Evolutionary conservation across 2,113 vertebrate species (phyloP), one percentile per base, ranked within the genome.

Genomic region (Tautogolabrus adspersus): DNA sequence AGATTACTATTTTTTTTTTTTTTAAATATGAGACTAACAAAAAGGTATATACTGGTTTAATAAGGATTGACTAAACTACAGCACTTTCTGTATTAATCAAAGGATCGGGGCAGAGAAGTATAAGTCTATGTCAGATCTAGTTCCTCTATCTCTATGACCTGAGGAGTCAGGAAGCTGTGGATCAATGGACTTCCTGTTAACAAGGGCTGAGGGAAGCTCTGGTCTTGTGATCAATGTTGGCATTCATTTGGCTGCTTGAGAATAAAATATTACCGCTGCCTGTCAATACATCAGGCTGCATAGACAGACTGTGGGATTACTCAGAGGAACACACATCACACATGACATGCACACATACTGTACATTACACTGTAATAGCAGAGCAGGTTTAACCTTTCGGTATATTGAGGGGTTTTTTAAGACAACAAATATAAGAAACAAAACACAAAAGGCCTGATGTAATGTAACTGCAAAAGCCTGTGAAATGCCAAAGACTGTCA

Each of bases 221-320:
- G 73, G 79, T 85, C 77, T 61, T 49, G 62, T 88, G 75, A 85
- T 87, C 87, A 77, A 87, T 66, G 44, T 70, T 18, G 13, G 52
- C 72, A 72, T 81, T 71, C 63, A 84, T 82, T 61, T 64, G 44
- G 19, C 4, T 1, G 71, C 57, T 56, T 22, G 16, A 63, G 65
- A 73, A 73, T 76, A 59, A 89, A 87, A 82, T 70, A 84, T 82
- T 72, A 72, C 70, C 22, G 60, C 42, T 72, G 30, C 55, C 56
- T 71, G 52, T 15, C 78, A 63, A 79, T 82, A 70, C 75, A 52
- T 69, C 77, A 63, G 44, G 65, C 46, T 66, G 51, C 56, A 81
- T 22, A 42, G 56, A 76, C 62, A 47, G 62, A 68, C 42, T 46
- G 55, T 47, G 46, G 21, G 8, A 74, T 72, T 30, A 81, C 70